These are phyloP conservation scores for Chalcosyrphus nemorum DNA, from an alignment of 2,888 invertebrate species.

Conservation along the genomic window DNA sequence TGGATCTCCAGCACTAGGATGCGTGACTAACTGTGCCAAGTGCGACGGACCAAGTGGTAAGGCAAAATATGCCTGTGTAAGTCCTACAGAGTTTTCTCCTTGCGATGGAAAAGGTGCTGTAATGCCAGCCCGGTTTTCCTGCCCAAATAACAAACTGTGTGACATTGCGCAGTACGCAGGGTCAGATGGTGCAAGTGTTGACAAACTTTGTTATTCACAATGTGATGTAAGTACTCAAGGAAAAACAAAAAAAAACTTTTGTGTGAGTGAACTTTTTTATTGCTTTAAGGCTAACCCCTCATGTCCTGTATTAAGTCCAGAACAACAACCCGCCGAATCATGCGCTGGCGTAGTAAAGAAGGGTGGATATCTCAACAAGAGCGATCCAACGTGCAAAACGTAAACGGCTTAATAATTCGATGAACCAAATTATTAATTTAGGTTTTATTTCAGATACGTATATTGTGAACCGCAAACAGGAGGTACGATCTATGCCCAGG, in stretches of 20 bases:
- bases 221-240: neutral
- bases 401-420: neutral
- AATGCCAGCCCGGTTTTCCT: neutral
- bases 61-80: conserved; percentile 11
- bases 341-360: neutral
- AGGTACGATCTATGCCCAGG: neutral
- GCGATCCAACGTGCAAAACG: conserved; percentile 17
- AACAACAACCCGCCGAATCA: neutral
- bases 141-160: neutral
- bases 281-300: neutral
- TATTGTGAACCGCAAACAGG: neutral
- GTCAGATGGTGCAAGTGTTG: too few relatives aligned
- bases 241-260: too few relatives aligned
- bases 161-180: neutral
- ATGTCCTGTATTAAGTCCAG: neutral
- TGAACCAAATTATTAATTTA: neutral
- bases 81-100: neutral
- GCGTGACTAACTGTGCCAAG: neutral
- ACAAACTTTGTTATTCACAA: too few relatives aligned
- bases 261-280: neutral
- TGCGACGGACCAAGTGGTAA: neutral
- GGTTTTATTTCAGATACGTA: conserved; percentile 3
- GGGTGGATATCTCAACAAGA: neutral
- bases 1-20: too few relatives aligned
- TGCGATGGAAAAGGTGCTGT: too few relatives aligned